Evolutionary conservation across 1,140 invertebrate species (phyloP).

Genomic region (Drosophila chauvacae): DNA sequence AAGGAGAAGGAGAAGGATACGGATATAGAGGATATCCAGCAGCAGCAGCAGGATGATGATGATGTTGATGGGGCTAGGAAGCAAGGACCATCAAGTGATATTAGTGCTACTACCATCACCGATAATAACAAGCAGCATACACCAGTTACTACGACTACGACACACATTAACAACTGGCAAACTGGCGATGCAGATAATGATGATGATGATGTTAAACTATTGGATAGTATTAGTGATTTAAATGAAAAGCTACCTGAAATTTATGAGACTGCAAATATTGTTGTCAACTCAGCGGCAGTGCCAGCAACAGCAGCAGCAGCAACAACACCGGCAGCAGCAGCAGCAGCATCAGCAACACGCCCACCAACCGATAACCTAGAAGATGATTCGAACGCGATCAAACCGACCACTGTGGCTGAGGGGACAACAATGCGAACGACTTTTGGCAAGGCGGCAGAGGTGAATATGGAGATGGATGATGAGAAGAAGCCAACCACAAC

Average conservation of each 20-base stretch:
- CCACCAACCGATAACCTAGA: slow-evolving; percentile 72
- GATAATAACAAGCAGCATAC: slow-evolving; percentile 50
- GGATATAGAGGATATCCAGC: slow-evolving; percentile 14
- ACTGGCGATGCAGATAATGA: slow-evolving; percentile 55
- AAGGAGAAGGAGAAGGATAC: neutral
- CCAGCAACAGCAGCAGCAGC: slow-evolving; percentile 48
- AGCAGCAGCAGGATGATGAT: slow-evolving; percentile 30
- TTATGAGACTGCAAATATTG: slow-evolving; percentile 84
- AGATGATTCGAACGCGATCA: slow-evolving; percentile 55
- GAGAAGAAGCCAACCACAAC: slow-evolving; percentile 23
- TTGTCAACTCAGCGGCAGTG: slow-evolving; percentile 81
- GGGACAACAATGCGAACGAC: slow-evolving; percentile 82
- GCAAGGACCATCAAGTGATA: slow-evolving; percentile 81
- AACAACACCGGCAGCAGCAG: slow-evolving; percentile 30
- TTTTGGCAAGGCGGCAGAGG: slow-evolving; percentile 71
- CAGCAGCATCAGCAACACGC: slow-evolving; percentile 52
- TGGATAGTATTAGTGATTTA: slow-evolving; percentile 85
- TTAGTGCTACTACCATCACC: slow-evolving; percentile 82
- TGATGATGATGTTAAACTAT: slow-evolving; percentile 77
- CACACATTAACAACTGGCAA: slow-evolving; percentile 63
- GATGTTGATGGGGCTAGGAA: slow-evolving; percentile 71
- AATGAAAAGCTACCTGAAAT: slow-evolving; percentile 85
- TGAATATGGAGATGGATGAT: slow-evolving; percentile 13
- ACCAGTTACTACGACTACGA: slow-evolving; percentile 68
- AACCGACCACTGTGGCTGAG: slow-evolving; percentile 59